phyloP scores from a whole-genome alignment of 2,888 invertebrate genomes.

The Chrysolina americana region DNA sequence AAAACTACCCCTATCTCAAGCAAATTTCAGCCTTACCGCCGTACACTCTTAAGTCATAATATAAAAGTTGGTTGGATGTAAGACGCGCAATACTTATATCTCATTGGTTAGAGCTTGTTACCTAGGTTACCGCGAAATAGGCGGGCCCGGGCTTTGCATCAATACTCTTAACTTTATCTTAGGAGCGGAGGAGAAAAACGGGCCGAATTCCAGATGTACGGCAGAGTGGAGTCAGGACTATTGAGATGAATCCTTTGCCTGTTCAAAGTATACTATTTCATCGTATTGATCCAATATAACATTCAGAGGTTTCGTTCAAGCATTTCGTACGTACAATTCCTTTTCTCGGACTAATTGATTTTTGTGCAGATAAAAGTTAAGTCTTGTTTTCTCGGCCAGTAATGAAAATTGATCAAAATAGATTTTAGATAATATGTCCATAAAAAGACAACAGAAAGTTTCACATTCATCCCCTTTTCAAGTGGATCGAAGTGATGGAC shows the following conservation, averaged over 20 bases:
- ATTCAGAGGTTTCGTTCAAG: neutral
- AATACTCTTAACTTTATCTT: conserved; percentile 61
- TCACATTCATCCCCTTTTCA: too few species aligned
- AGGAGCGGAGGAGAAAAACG: conserved; percentile 49
- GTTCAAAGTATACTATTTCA: conserved; percentile 5
- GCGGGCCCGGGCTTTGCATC: conserved; percentile 57
- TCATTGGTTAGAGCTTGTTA: conserved; percentile 67
- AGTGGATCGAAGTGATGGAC: too few species aligned
- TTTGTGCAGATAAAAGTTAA: too few species aligned
- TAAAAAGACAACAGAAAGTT: too few species aligned
- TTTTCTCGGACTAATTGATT: too few species aligned
- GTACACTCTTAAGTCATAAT: conserved; percentile 63
- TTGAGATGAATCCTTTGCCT: conserved; percentile 5
- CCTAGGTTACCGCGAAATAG: conserved; percentile 64
- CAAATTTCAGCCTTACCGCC: conserved; percentile 65
- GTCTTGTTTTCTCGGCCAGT: too few species aligned
- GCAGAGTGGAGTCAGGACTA: conserved; percentile 20
- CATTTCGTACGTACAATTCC: too few species aligned
- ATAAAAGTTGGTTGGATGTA: conserved; percentile 63
- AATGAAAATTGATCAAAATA: too few species aligned
- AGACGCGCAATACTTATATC: conserved; percentile 68
- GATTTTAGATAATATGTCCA: too few species aligned
- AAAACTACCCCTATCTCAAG: conserved; percentile 65
- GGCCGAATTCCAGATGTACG: conserved; percentile 46
- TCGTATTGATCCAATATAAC: neutral